Base-by-base conservation (phyloP, 2,888 invertebrate species). In the Nymphalis c-album region DNA sequence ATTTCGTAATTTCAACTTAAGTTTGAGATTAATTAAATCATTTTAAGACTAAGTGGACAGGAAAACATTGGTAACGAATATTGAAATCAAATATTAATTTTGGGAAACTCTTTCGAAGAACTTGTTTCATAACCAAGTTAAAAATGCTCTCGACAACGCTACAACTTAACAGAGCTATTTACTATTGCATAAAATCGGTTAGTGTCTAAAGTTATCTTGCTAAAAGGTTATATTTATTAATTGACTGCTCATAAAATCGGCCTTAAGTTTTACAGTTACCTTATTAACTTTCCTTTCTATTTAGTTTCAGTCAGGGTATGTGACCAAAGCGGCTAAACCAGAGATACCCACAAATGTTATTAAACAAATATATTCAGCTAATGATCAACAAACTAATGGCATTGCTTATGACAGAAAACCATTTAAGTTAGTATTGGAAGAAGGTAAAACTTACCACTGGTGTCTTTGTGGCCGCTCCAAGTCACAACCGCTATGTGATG, bases 401-500 rank as follows among this genome's bases (percentile, higher is more conserved):
- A 85, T 90, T 48, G 93, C 97, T 51, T 98, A 96, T 85, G 98
- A 98, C 79, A 97, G 95, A 80, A 97, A 97, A 82, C 98, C 99
- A 0, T 97, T 98, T 76, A 96, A 95, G 85, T 84, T 97, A 46
- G 88, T 84, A 1, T 91, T 97, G 55, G 93, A 96, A 82, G 94
- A 94, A 70, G 96, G 95, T 48, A 97, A 97, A 87, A 93, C 91
- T 1, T 98, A 98, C 85, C 87, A 93, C 40, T 99, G 99, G 98
- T 99, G 99, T 84, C 90, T 96, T 0, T 99, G 99, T 87, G 99
- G 99, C 0, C 95, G 95, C 74, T 98, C 98, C 71, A 96, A 97
- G 81, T 94, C 88, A 31, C 98, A 99, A 92, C 99, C 99, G 0
- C 92, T 99, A 55, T 99, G 99, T 87, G 99, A 99, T 91, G 97